Evolutionary conservation across 2,113 vertebrate species (phyloP), one percentile per base, ranked within the genome.

Genomic region (Australoheros scitulus): DNA sequence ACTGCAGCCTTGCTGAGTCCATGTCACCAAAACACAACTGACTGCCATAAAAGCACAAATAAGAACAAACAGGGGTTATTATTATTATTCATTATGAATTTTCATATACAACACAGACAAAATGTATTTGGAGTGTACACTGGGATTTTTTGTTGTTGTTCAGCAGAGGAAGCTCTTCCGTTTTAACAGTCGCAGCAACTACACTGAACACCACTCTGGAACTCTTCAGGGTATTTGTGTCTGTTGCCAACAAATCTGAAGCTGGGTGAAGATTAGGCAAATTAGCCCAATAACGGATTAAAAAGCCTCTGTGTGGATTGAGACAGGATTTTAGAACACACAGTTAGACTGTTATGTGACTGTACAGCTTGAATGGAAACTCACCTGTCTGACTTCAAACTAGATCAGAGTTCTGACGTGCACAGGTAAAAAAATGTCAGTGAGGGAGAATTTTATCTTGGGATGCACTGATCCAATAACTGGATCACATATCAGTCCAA

Each of bases 181-280:
- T 56, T 34, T 36, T 29, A 56, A 74, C 11, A 34, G 52, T 36
- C 70, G 20, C 52, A 75, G 52, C 29, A 13, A 29, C 41, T 70
- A 29, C 47, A 70, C 14, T 70, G 64, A 70, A 70, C 5, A 50
- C 15, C 15, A 18, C 47, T 7, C 47, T 50, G 47, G 47, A 17
- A 50, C 15, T 50, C 47, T 50, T 50, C 47, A 50, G 47, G 14
- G 47, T 17, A 29, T 50, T 68, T 68, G 7, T 70, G 64, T 50
- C 47, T 70, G 22, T 50, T 47, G 22, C 64, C 41, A 68, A 57
- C 29, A 15, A 70, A 29, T 84, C 59, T 75, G 9, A 68, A 20
- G 70, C 59, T 17, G 68, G 2, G 11, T 26, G 34, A 14, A 59
- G 76, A 82, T 83, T 76, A 82, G 50, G 63, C 57, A 86, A 82